Percentiles rank a stretch among this genome's conserved stretches.
These are phyloP conservation scores for Latrodectus elegans DNA, from an alignment of 2,888 invertebrate genomes.

Conservation along the genomic window DNA sequence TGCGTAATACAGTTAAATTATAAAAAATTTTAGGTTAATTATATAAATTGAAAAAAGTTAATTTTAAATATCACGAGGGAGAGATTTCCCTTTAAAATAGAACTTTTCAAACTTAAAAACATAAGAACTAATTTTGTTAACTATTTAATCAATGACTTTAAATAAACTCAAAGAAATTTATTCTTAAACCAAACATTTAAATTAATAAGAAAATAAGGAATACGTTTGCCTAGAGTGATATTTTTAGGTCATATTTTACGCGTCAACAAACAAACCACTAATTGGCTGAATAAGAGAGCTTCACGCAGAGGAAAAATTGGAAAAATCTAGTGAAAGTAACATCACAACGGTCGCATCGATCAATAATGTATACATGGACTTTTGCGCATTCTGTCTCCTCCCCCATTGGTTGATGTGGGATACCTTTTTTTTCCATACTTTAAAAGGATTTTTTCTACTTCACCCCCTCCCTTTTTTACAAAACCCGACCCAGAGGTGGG, in stretches of 20 bases:
- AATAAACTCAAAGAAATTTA: no score
- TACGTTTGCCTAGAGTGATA: no score
- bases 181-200: no score
- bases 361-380: slow-evolving; percentile 61
- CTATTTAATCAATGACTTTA: no score
- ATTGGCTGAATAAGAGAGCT: background rate
- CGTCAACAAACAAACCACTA: background rate
- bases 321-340: slow-evolving; percentile 59
- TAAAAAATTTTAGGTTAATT: no score
- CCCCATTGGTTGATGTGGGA: slow-evolving; percentile 29
- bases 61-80: no score
- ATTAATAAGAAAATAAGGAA: no score
- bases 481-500: slow-evolving; percentile 56
- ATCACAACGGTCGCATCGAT: slow-evolving; percentile 56
- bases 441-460: slow-evolving; percentile 53
- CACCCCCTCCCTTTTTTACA: slow-evolving; percentile 1
- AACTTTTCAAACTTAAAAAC: no score
- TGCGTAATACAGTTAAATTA: no score
- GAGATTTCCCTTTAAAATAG: no score
- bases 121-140: no score
- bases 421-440: slow-evolving; percentile 4
- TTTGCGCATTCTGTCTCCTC: slow-evolving; percentile 8
- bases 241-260: background rate
- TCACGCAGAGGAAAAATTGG: slow-evolving; percentile 1
- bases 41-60: no score